Percentiles rank a stretch among this genome's conserved stretches.
These are phyloP conservation scores for Flabesymbios commensalis DNA, from an alignment of 2,888 invertebrate species.

Conservation along the genomic window DNA sequence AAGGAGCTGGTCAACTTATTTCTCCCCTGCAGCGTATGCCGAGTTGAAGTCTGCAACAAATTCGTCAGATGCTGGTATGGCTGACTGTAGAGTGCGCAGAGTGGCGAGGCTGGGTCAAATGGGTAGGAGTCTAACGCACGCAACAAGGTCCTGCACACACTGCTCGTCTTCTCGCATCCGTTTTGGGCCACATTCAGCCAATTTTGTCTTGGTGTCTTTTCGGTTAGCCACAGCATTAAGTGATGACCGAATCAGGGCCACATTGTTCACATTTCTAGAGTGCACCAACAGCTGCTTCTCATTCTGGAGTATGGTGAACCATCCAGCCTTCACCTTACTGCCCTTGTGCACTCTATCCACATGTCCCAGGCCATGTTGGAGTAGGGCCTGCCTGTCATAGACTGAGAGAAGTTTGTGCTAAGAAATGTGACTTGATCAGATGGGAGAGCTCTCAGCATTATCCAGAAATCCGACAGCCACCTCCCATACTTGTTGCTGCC, in stretches of 20 bases:
- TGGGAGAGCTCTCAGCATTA: too few relatives aligned
- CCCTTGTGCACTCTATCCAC: constrained; percentile 9
- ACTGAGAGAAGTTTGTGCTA: too few relatives aligned
- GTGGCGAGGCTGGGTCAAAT: constrained; percentile 6
- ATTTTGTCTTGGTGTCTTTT: constrained; percentile 4
- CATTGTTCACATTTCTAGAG: constrained; percentile 7
- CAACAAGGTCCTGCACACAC: constrained; percentile 13
- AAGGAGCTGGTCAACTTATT: constrained; percentile 12
- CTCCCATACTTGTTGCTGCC: too few relatives aligned
- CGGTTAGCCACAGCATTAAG: constrained; percentile 9
- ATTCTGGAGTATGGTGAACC: constrained; percentile 11
- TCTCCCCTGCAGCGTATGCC: constrained; percentile 13
- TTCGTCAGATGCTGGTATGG: constrained; percentile 16
- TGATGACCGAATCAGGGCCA: constrained; percentile 1
- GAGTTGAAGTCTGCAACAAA: constrained; percentile 16
- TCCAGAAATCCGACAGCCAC: too few relatives aligned
- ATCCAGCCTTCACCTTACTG: constrained; percentile 9
- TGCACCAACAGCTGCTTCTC: constrained; percentile 10
- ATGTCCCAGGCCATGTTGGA: constrained; percentile 6
- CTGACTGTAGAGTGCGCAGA: constrained; percentile 16
- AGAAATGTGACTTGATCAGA: too few relatives aligned
- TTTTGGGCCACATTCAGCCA: constrained; percentile 7
- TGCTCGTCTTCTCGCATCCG: constrained; percentile 12
- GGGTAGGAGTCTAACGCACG: neutral
- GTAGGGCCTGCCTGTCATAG: neutral